These are phyloP conservation scores for Bhutanitis thaidina DNA, from an alignment of 2,888 invertebrate genomes.

Conservation along the genomic window DNA sequence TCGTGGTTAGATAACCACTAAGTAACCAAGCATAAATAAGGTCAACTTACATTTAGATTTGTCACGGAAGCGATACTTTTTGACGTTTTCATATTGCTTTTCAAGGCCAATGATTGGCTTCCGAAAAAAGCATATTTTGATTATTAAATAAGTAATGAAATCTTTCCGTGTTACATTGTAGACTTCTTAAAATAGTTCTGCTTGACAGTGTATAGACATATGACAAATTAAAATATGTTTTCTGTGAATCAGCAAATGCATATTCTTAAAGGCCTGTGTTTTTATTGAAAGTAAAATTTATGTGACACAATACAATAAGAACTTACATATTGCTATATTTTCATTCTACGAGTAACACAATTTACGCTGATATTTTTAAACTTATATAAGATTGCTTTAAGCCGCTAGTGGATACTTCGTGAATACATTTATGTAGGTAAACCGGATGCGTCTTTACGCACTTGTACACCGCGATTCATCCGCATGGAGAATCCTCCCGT, in stretches of 20 bases:
- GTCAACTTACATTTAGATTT: constrained; percentile 10
- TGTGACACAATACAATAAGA: too few species aligned
- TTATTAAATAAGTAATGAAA: background rate
- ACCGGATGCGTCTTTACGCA: too few species aligned
- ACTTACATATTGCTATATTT: too few species aligned
- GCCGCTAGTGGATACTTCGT: too few species aligned
- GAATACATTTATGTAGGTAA: too few species aligned
- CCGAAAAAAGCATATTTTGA: constrained; percentile 8
- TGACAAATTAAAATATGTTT: constrained; percentile 5
- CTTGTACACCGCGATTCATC: too few species aligned
- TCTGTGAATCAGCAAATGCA: background rate
- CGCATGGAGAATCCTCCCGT: too few species aligned
- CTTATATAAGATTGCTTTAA: too few species aligned
- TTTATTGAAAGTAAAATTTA: background rate
- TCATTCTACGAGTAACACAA: too few species aligned
- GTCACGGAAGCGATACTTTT: background rate
- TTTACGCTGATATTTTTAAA: too few species aligned
- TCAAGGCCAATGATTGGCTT: background rate
- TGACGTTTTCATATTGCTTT: constrained; percentile 8
- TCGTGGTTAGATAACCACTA: too few species aligned
- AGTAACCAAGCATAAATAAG: background rate
- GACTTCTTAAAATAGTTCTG: background rate
- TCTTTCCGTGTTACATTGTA: background rate
- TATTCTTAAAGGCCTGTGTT: constrained; percentile 15
- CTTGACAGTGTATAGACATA: constrained; percentile 2